These are phyloP conservation scores for Pagetopsis macropterus DNA, from an alignment of 2,797 vertebrate species.

Conservation along the genomic window DNA sequence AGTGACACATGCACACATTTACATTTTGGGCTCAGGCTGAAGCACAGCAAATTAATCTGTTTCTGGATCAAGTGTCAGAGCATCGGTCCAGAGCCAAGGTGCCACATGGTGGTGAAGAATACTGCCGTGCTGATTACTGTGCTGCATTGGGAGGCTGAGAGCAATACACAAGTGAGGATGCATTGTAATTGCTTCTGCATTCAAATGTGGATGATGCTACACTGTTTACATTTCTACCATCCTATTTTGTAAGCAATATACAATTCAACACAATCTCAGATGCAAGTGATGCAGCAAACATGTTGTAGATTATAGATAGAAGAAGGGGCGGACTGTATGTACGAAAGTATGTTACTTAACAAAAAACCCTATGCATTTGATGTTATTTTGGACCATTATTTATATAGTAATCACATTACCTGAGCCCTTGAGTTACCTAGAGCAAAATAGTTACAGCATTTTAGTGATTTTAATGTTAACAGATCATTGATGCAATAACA, in stretches of 20 bases:
- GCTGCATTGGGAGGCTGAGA: constrained; percentile 1
- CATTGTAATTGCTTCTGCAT: constrained; percentile 7
- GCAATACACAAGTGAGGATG: constrained; percentile 1
- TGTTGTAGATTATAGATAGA: constrained; percentile 1
- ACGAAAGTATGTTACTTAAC: too few relatives aligned
- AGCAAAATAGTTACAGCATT: too few relatives aligned
- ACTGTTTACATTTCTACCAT: constrained; percentile 5
- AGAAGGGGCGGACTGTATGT: too few relatives aligned
- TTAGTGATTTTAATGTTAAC: too few relatives aligned
- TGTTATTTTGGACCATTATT: too few relatives aligned
- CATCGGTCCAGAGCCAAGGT: constrained; percentile 4
- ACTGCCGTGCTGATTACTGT: constrained; percentile 20
- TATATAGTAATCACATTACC: too few relatives aligned
- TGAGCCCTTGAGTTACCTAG: too few relatives aligned
- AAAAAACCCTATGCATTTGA: too few relatives aligned
- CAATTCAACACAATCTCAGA: neutral
- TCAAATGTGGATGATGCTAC: neutral
- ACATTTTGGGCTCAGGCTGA: constrained; percentile 29
- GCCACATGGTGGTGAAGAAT: constrained; percentile 26
- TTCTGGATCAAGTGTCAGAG: neutral
- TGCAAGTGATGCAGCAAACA: neutral
- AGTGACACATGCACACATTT: constrained; percentile 10
- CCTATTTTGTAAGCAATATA: neutral
- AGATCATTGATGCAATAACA: too few relatives aligned
- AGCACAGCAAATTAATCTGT: constrained; percentile 26